Evolutionary conservation across 2,888 invertebrate species (phyloP).

Genomic region (Cryptophagus acutangulus): DNA sequence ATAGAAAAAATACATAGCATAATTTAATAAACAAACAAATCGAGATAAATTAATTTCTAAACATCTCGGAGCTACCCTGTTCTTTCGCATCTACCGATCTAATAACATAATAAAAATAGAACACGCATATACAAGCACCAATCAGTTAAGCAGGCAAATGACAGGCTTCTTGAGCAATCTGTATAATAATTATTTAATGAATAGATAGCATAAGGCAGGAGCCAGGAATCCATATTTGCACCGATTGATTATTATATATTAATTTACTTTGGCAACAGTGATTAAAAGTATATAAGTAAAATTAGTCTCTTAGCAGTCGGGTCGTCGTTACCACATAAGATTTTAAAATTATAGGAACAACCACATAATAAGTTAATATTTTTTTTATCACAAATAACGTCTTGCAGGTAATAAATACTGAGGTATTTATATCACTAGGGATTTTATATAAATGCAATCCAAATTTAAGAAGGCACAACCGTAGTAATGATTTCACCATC

Average conservation of each 20-base stretch:
- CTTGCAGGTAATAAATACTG: constrained; percentile 38
- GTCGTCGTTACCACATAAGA: constrained; percentile 14
- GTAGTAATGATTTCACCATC: constrained; percentile 73
- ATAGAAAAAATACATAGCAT: not conserved
- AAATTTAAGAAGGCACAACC: constrained; percentile 26
- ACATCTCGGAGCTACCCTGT: too few relatives aligned
- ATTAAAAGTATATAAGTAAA: constrained; percentile 30
- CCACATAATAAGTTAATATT: constrained; percentile 38
- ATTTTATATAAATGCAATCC: too few relatives aligned
- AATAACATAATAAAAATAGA: not conserved
- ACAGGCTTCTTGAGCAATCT: too few relatives aligned
- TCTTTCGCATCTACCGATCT: not conserved
- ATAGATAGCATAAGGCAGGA: not conserved
- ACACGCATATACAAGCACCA: not conserved
- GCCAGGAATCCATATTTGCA: constrained; percentile 4
- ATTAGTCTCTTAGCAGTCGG: constrained; percentile 26
- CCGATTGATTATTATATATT: constrained; percentile 9
- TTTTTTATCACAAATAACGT: constrained; percentile 36
- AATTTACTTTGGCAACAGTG: constrained; percentile 35
- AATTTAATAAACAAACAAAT: too few relatives aligned
- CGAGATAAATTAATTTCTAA: too few relatives aligned
- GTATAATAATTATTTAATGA: not conserved
- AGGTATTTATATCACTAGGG: constrained; percentile 36
- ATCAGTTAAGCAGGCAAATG: too few relatives aligned
- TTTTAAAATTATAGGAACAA: constrained; percentile 38